A percentile compares a stretch with the other conserved stretches of the same genome.
phyloP scores from a whole-genome alignment of 2,888 invertebrate species.

The Philopedon plagiatum region DNA sequence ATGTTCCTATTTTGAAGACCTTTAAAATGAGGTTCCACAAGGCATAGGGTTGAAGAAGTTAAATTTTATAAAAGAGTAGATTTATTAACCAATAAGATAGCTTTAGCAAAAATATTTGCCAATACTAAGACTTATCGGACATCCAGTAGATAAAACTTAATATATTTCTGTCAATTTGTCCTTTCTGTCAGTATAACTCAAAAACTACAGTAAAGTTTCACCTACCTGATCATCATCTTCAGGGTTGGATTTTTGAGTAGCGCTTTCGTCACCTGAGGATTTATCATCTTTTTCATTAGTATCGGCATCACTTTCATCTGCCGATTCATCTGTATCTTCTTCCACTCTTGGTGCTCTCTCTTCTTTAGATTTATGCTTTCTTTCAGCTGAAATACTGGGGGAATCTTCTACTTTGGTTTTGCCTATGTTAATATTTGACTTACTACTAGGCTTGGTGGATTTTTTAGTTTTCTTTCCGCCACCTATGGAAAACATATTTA shows the following conservation, averaged over 20 bases:
- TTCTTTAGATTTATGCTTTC: conserved; percentile 56
- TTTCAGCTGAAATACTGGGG: conserved; percentile 51
- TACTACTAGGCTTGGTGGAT: conserved; percentile 64
- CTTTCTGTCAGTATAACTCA: too few species aligned
- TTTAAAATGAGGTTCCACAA: too few species aligned
- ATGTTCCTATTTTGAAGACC: too few species aligned
- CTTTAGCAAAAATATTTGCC: too few species aligned
- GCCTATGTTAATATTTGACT: conserved; percentile 51
- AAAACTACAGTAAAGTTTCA: background rate
- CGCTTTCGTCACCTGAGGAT: conserved; percentile 66
- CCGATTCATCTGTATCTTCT: conserved; percentile 65
- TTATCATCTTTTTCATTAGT: conserved; percentile 66
- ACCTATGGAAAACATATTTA: conserved; percentile 50
- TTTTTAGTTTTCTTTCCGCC: conserved; percentile 76
- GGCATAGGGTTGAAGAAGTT: too few species aligned
- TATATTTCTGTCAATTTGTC: too few species aligned
- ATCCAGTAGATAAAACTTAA: too few species aligned
- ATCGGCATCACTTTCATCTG: conserved; percentile 72
- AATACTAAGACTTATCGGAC: too few species aligned
- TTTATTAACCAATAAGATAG: too few species aligned
- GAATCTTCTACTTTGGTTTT: conserved; percentile 62
- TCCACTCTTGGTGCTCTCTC: conserved; percentile 56
- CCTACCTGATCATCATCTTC: conserved; percentile 68
- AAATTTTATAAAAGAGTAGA: too few species aligned
- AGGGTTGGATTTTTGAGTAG: conserved; percentile 59